Evolutionary conservation across 2,888 invertebrate genomes (phyloP).

Genomic region (Hirtodrosophila duncani): DNA sequence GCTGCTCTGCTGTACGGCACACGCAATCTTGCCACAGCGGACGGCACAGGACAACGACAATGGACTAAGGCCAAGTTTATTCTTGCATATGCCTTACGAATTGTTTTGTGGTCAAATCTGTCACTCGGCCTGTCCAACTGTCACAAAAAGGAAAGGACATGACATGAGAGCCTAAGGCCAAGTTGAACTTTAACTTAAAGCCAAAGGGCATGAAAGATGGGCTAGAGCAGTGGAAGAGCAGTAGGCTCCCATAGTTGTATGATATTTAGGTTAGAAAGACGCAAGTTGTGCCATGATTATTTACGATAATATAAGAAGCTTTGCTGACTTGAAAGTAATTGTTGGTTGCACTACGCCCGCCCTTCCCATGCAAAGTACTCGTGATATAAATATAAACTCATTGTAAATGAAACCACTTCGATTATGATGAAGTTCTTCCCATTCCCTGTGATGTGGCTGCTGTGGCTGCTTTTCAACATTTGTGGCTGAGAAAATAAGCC

Average conservation of each 20-base stretch:
- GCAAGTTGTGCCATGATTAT: too few relatives aligned
- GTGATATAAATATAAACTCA: constrained; percentile 9
- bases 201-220: too few relatives aligned
- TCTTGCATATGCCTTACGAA: constrained; percentile 50
- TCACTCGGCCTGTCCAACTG: constrained; percentile 58
- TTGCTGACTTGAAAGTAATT: constrained; percentile 2
- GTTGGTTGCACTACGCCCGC: neutral
- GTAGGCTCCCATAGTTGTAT: too few relatives aligned
- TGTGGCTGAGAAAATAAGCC: constrained; percentile 30
- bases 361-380: too few relatives aligned
- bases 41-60: too few relatives aligned
- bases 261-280: too few relatives aligned
- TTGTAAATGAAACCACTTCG: constrained; percentile 43
- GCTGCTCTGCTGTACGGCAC: constrained; percentile 20
- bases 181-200: constrained; percentile 23
- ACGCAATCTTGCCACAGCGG: neutral
- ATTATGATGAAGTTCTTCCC: constrained; percentile 10
- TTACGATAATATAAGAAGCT: too few relatives aligned
- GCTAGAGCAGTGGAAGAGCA: too few relatives aligned
- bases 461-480: constrained; percentile 16
- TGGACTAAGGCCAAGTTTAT: constrained; percentile 39
- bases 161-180: constrained; percentile 16
- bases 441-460: neutral
- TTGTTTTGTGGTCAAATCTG: constrained; percentile 62
- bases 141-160: constrained; percentile 28